Evolutionary conservation across 92 coral and sea anemone genomes (phyloP).

Genomic region (Epizoanthus stellaris): DNA sequence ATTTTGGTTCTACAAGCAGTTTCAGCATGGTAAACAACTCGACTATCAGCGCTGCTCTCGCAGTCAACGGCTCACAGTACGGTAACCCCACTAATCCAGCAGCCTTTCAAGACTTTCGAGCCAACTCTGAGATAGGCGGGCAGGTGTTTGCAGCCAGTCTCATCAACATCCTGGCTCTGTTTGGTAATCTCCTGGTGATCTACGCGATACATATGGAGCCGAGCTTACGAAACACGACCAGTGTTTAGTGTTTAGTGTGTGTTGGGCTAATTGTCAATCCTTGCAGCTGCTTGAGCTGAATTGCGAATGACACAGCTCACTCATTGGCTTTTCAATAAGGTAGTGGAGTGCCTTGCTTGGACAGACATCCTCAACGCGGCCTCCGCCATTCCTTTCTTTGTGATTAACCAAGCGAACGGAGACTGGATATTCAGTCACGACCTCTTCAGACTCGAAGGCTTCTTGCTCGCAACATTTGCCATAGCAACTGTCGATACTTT

Average conservation of each 20-base stretch:
- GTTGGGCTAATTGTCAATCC: too few relatives aligned
- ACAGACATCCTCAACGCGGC: slow-evolving; percentile 27
- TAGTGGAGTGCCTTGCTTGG: slow-evolving; percentile 33
- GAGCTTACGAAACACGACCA: not conserved
- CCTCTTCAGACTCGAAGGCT: slow-evolving; percentile 12
- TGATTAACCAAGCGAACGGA: slow-evolving; percentile 25
- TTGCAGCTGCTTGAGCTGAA: too few relatives aligned
- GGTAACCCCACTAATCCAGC: not conserved
- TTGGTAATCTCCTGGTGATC: slow-evolving; percentile 36
- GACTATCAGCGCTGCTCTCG: too few relatives aligned
- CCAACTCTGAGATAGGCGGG: not conserved
- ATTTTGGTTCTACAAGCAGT: too few relatives aligned
- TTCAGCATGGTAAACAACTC: too few relatives aligned
- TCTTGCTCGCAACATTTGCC: slow-evolving; percentile 24
- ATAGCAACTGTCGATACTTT: slow-evolving; percentile 31
- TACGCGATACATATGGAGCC: slow-evolving; percentile 35
- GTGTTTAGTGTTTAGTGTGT: too few relatives aligned
- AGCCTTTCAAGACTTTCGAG: slow-evolving; percentile 28
- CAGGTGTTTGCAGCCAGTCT: slow-evolving; percentile 11
- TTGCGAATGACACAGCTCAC: too few relatives aligned
- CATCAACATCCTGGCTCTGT: slow-evolving; percentile 21
- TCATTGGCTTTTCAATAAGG: too few relatives aligned
- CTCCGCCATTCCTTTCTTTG: not conserved
- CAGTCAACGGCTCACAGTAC: too few relatives aligned
- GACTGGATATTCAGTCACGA: slow-evolving; percentile 19